Evolutionary conservation across 2,113 vertebrate species (phyloP).

Genomic region (Propithecus coquereli): DNA sequence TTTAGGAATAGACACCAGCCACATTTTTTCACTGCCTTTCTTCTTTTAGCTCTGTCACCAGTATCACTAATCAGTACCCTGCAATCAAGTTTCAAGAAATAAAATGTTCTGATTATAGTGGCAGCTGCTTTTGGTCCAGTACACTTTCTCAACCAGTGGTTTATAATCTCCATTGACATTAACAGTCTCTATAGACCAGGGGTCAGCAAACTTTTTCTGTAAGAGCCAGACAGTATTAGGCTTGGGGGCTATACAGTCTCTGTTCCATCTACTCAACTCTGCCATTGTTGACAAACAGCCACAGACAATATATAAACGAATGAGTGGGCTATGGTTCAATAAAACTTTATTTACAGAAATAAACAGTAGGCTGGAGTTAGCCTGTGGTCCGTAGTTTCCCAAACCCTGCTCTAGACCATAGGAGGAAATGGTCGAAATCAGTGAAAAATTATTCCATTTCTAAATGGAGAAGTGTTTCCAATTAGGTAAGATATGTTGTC

Average conservation of each 20-base stretch:
- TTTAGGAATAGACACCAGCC: neutral
- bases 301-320: neutral
- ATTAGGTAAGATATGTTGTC: neutral
- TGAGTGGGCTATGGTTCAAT: neutral
- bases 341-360: neutral
- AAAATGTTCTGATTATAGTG: neutral
- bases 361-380: neutral
- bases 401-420: neutral
- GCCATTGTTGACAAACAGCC: neutral
- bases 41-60: neutral
- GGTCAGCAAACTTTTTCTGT: neutral
- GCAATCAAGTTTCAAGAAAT: neutral
- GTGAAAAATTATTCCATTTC: constrained; percentile 10
- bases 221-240: neutral
- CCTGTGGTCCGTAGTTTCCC: neutral
- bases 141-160: neutral
- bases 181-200: neutral
- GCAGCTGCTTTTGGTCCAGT: neutral
- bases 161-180: neutral
- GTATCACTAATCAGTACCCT: neutral
- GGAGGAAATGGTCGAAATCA: neutral
- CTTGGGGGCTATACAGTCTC: neutral
- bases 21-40: neutral
- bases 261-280: neutral
- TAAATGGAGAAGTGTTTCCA: neutral